Evolutionary conservation across 2,888 invertebrate species (phyloP).

Genomic region (Schizaphis graminum): DNA sequence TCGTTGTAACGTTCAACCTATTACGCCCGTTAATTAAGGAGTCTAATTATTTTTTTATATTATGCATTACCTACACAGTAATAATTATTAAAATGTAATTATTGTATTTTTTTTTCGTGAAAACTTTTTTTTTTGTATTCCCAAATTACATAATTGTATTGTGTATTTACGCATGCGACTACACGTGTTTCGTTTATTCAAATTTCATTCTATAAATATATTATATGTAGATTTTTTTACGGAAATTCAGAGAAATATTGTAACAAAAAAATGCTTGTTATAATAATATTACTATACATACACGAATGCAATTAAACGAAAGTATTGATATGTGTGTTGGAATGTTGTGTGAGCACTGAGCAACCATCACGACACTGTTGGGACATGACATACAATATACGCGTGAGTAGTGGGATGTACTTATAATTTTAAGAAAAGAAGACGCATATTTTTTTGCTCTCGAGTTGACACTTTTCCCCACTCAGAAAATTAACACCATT

Average conservation of each 20-base stretch:
- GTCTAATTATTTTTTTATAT: not conserved
- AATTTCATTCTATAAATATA: not conserved
- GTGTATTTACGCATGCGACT: not conserved
- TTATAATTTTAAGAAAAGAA: conserved; percentile 26
- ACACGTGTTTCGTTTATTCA: not conserved
- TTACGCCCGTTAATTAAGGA: not conserved
- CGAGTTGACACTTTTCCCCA: conserved; percentile 13
- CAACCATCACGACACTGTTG: not conserved
- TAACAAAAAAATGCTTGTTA: not conserved
- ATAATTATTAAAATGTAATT: not conserved
- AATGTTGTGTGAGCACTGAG: not conserved
- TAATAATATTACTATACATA: not conserved
- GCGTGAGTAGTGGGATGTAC: not conserved
- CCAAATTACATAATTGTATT: not conserved
- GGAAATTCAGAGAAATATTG: not conserved
- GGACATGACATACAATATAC: not conserved
- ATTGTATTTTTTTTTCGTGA: not conserved
- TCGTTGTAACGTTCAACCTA: not conserved
- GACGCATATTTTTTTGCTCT: not conserved
- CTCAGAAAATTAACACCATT: conserved; percentile 21
- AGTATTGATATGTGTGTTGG: not conserved
- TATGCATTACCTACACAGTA: not conserved
- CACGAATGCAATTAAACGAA: not conserved
- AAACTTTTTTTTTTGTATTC: not conserved
- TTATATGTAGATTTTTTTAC: not conserved